phyloP scores from a whole-genome alignment of 2,113 vertebrate species.

The Antechinus flavipes region DNA sequence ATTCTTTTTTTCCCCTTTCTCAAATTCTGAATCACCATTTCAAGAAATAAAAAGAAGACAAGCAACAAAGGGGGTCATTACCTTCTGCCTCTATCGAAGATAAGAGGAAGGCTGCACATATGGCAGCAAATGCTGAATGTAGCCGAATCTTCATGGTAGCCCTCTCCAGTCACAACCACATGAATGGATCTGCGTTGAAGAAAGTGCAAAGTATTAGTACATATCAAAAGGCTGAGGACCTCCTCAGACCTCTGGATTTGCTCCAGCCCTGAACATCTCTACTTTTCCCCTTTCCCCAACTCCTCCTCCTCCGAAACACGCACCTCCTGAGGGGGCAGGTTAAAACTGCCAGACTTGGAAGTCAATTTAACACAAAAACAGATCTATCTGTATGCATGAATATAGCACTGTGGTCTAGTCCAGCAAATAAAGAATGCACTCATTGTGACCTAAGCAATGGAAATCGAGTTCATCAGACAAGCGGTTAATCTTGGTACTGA shows the following conservation, averaged over 20 bases:
- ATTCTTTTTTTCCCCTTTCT: constrained; percentile 16
- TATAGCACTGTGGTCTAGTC: constrained; percentile 54
- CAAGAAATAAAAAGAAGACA: constrained; percentile 23
- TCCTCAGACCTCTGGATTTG: constrained; percentile 55
- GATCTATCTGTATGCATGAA: constrained; percentile 55
- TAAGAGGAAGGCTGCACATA: constrained; percentile 88
- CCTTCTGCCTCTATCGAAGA: constrained; percentile 93
- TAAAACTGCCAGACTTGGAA: constrained; percentile 70
- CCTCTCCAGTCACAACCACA: constrained; percentile 89
- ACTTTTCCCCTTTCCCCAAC: constrained; percentile 22
- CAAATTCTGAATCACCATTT: constrained; percentile 44
- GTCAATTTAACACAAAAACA: constrained; percentile 41
- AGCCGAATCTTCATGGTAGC: constrained; percentile 91
- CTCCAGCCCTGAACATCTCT: constrained; percentile 46
- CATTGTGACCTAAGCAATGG: constrained; percentile 74
- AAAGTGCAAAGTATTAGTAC: constrained; percentile 69
- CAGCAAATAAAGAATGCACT: constrained; percentile 58
- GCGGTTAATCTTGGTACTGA: constrained; percentile 42
- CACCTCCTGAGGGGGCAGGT: constrained; percentile 63
- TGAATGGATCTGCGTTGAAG: constrained; percentile 88
- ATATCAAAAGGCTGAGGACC: constrained; percentile 7
- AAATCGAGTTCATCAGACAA: constrained; percentile 52
- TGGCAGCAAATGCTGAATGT: constrained; percentile 85
- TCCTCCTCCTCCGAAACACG: no score
- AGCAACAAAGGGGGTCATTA: constrained; percentile 81